phyloP scores from a whole-genome alignment of 2,888 invertebrate genomes.

The Anoplius nigerrimus region DNA sequence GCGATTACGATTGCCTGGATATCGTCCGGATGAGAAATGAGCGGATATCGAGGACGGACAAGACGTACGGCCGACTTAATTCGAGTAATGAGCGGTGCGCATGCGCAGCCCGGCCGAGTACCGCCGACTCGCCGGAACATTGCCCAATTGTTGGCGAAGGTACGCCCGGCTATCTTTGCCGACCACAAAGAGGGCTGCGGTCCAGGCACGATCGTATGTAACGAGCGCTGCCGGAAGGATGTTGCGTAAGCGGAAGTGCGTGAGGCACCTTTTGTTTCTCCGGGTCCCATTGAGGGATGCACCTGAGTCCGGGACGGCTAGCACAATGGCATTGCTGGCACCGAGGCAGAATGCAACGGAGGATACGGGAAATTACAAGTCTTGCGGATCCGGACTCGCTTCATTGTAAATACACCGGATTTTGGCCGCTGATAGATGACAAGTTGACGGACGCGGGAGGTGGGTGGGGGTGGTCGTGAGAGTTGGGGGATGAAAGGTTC shows the following conservation, averaged over 20 bases:
- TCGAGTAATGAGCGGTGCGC: no score
- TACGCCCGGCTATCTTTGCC: neutral
- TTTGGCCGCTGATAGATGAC: conserved; percentile 24
- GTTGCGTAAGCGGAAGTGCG: conserved; percentile 72
- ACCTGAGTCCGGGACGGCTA: conserved; percentile 60
- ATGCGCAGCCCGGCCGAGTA: no score
- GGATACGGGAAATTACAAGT: conserved; percentile 67
- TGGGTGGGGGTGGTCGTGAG: neutral
- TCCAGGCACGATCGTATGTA: conserved; percentile 14
- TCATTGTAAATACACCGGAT: conserved; percentile 27
- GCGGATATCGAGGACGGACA: no score
- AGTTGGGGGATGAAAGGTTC: no score
- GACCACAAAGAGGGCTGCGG: conserved; percentile 23
- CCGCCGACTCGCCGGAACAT: no score
- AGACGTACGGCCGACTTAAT: no score
- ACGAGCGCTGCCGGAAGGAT: conserved; percentile 67
- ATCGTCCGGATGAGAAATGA: no score
- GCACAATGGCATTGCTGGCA: conserved; percentile 52
- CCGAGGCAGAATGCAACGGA: conserved; percentile 58
- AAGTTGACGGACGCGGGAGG: neutral
- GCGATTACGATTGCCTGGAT: no score
- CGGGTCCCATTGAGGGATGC: conserved; percentile 61
- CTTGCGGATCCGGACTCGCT: conserved; percentile 41
- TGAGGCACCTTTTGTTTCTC: conserved; percentile 63
- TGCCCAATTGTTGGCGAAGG: no score